phyloP scores from a whole-genome alignment of 1,140 invertebrate species.

The Philopotamus ludificatus region DNA sequence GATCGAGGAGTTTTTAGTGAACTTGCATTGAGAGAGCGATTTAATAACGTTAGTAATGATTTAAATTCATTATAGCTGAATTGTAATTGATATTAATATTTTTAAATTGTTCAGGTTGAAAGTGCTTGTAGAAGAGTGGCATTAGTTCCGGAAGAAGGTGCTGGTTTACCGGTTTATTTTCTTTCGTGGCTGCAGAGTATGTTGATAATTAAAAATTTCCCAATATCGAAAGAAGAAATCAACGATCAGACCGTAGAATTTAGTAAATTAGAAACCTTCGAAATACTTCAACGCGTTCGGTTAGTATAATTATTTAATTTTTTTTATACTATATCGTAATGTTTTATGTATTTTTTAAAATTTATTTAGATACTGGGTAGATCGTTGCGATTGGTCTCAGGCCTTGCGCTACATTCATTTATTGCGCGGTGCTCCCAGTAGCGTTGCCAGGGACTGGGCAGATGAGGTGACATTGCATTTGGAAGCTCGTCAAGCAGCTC shows the following conservation, averaged over 20 bases:
- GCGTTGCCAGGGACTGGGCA: conserved; percentile 85
- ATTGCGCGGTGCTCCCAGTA: conserved; percentile 77
- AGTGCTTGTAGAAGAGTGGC: conserved; percentile 72
- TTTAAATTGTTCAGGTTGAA: conserved; percentile 66
- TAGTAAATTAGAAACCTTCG: conserved; percentile 76
- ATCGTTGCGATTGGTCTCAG: conserved; percentile 79
- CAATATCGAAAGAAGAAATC: conserved; percentile 68
- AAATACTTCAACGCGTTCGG: conserved; percentile 83
- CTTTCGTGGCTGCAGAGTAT: conserved; percentile 85
- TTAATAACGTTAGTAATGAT: conserved; percentile 64
- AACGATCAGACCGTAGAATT: conserved; percentile 69
- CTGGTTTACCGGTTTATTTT: conserved; percentile 77
- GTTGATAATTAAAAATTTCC: conserved; percentile 57
- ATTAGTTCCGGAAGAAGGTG: conserved; percentile 78
- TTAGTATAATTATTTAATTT: conserved; percentile 47
- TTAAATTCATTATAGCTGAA: background rate
- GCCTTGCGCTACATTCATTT: conserved; percentile 89
- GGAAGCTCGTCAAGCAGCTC: conserved; percentile 88
- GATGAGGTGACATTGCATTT: conserved; percentile 78
- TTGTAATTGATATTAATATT: conserved; percentile 19
- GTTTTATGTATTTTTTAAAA: conserved; percentile 30
- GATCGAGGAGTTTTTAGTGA: conserved; percentile 84
- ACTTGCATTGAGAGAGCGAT: conserved; percentile 79
- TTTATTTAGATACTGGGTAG: conserved; percentile 84
- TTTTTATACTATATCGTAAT: conserved; percentile 15